phyloP scores from a whole-genome alignment of 2,888 invertebrate genomes.

The Chloroclystis v-ata region DNA sequence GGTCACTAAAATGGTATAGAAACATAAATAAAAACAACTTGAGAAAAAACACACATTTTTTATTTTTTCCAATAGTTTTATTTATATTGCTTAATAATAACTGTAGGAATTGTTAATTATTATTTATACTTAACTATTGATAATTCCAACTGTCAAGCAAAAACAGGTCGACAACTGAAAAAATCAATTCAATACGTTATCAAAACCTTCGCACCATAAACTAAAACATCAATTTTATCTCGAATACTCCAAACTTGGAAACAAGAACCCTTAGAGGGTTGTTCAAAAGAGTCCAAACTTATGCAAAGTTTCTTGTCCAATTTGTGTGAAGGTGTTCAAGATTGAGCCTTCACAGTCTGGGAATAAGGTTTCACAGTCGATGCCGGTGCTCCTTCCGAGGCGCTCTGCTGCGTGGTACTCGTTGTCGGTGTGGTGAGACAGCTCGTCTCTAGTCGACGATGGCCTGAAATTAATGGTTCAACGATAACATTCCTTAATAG shows the following conservation, averaged over 20 bases:
- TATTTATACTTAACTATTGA: no score
- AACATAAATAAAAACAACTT: no score
- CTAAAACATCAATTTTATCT: slow-evolving; percentile 5
- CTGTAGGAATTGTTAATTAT: no score
- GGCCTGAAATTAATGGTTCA: slow-evolving; percentile 68
- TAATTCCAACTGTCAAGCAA: slow-evolving; percentile 33
- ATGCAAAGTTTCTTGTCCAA: slow-evolving; percentile 66
- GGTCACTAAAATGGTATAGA: no score
- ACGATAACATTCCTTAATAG: not conserved
- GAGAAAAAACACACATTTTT: no score
- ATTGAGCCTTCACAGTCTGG: slow-evolving; percentile 80
- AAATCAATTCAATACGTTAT: not conserved
- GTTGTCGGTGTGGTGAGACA: slow-evolving; percentile 82
- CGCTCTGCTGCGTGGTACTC: slow-evolving; percentile 86
- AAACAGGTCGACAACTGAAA: slow-evolving; percentile 35
- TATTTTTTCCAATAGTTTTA: no score
- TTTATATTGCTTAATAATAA: no score
- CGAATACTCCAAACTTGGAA: slow-evolving; percentile 1
- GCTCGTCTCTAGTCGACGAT: slow-evolving; percentile 81
- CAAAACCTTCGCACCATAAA: slow-evolving; percentile 6
- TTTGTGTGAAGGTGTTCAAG: slow-evolving; percentile 78
- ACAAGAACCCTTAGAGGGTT: slow-evolving; percentile 5
- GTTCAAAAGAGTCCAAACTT: slow-evolving; percentile 51
- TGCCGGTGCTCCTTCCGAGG: slow-evolving; percentile 76
- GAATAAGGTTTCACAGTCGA: slow-evolving; percentile 78